A percentile compares a stretch with the other conserved stretches of the same genome.
These are phyloP conservation scores for Zeus faber DNA, from an alignment of 2,113 vertebrate species.

Conservation along the genomic window DNA sequence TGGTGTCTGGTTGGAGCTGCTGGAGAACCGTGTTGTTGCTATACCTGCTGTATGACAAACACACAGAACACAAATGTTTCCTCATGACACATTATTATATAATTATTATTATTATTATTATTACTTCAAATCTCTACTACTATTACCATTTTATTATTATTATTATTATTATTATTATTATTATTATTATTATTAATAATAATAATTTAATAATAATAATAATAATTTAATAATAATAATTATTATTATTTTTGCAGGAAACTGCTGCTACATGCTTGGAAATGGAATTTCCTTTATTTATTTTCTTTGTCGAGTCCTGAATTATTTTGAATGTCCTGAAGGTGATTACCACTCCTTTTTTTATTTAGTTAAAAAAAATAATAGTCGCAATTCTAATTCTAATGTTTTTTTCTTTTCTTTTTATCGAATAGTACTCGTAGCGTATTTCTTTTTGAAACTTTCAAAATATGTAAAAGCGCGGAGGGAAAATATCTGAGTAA, in stretches of 20 bases:
- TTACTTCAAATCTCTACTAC: slow-evolving; percentile 39
- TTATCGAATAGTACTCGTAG: slow-evolving; percentile 29
- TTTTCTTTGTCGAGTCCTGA: slow-evolving; percentile 7
- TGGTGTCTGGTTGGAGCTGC: slow-evolving; percentile 43
- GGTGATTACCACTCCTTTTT: too few relatives aligned
- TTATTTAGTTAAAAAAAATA: too few relatives aligned
- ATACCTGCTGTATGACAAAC: slow-evolving; percentile 56
- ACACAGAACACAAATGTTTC: slow-evolving; percentile 63
- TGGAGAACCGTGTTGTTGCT: slow-evolving; percentile 60
- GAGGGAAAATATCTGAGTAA: slow-evolving; percentile 44
- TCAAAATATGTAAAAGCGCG: slow-evolving; percentile 45
- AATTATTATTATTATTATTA: slow-evolving; percentile 38
- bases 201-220: slow-evolving; percentile 2
- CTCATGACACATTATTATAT: slow-evolving; percentile 65
- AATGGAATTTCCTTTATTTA: slow-evolving; percentile 25
- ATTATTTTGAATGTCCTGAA: slow-evolving; percentile 45
- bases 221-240: slow-evolving; percentile 7
- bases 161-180: slow-evolving; percentile 34
- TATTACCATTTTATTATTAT: slow-evolving; percentile 38
- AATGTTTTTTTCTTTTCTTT: slow-evolving; percentile 54
- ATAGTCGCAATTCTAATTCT: too few relatives aligned
- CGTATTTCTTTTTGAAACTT: slow-evolving; percentile 47
- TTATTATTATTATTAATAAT: slow-evolving; percentile 9
- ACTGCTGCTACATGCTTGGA: slow-evolving; percentile 28
- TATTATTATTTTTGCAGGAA: slow-evolving; percentile 31